phyloP scores from a whole-genome alignment of 35 echinoderm and acorn worm species.

The Anneissia japonica region DNA sequence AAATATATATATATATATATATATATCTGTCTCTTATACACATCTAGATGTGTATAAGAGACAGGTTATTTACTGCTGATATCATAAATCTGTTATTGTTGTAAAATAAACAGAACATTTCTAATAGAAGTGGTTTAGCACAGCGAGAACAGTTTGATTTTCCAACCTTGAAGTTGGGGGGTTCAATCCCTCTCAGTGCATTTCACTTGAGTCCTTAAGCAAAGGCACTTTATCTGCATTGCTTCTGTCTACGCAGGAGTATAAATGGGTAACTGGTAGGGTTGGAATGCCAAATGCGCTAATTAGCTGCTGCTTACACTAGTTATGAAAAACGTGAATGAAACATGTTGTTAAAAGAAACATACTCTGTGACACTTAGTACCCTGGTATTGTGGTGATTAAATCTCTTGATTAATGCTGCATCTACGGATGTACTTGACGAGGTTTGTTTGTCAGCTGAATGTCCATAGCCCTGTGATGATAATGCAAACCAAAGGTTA shows the following conservation, averaged over 20 bases:
- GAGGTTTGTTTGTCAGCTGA: constrained; percentile 9
- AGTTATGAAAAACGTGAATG: neutral
- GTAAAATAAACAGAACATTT: too few relatives aligned
- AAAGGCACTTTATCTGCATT: neutral
- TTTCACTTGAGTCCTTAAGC: neutral
- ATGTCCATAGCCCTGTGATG: constrained; percentile 85
- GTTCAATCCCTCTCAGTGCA: neutral
- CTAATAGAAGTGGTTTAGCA: too few relatives aligned
- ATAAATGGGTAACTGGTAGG: constrained; percentile 16
- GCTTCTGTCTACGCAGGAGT: constrained; percentile 1
- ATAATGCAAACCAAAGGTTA: neutral
- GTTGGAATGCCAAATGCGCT: constrained; percentile 18
- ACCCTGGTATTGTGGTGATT: constrained; percentile 93
- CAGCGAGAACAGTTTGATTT: too few relatives aligned
- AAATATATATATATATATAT: too few relatives aligned
- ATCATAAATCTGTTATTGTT: too few relatives aligned
- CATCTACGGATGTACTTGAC: constrained; percentile 53
- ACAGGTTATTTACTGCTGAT: too few relatives aligned
- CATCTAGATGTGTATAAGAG: too few relatives aligned
- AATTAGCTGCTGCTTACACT: neutral
- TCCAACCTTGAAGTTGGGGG: too few relatives aligned
- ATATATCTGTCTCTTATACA: too few relatives aligned
- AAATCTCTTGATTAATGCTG: constrained; percentile 83
- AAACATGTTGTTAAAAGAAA: neutral
- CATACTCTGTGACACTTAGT: constrained; percentile 60